Conservation (phyloP, 1,140 invertebrate species). For the Centruroides vittatus region DNA sequence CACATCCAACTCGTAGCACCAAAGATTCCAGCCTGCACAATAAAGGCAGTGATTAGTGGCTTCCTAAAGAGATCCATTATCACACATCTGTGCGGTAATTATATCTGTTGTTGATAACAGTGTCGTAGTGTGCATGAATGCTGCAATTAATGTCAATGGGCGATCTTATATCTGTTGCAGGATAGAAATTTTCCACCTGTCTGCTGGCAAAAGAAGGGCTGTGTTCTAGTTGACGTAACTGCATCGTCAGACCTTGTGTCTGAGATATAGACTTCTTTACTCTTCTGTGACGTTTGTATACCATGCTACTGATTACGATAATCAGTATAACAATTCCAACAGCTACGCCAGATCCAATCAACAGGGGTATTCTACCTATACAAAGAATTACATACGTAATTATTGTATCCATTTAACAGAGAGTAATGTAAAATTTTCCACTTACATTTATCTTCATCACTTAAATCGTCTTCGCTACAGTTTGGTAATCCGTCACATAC, state of each 20-base stretch:
- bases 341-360: slow-evolving; percentile 10
- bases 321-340: background rate
- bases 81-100: no score
- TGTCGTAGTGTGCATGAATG: background rate
- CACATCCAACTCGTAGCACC: no score
- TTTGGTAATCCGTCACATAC: slow-evolving; percentile 29
- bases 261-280: slow-evolving; percentile 6
- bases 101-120: background rate
- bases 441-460: slow-evolving; percentile 29
- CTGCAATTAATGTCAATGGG: background rate
- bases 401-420: background rate
- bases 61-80: no score
- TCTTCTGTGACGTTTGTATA: background rate
- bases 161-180: background rate
- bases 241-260: slow-evolving; percentile 10
- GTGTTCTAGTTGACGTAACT: slow-evolving; percentile 17
- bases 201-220: slow-evolving; percentile 10
- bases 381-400: background rate
- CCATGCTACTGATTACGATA: background rate
- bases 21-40: no score
- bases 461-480: slow-evolving; percentile 26
- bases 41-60: no score
- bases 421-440: background rate
- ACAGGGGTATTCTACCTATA: slow-evolving; percentile 13
- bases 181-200: background rate